Conservation (phyloP, 2,888 invertebrate genomes). For the Dione vanillae region DNA sequence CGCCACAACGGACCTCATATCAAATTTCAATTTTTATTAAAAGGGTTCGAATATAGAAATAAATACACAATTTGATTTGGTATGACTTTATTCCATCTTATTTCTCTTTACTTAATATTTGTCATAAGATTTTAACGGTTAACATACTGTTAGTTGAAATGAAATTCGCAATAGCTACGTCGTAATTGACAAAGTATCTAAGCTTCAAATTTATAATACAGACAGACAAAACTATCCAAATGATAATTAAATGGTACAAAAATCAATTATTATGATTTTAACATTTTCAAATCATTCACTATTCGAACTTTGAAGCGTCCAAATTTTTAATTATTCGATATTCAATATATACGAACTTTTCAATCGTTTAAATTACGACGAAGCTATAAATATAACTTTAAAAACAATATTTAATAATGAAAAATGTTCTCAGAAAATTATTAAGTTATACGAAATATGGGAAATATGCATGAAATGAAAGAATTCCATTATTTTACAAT, state of each 20-base stretch:
- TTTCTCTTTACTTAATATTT: constrained; percentile 74
- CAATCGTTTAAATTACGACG: constrained; percentile 31
- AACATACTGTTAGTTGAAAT: constrained; percentile 53
- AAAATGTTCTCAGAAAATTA: not conserved
- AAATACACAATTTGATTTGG: constrained; percentile 47
- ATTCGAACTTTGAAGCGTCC: not conserved
- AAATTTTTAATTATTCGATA: constrained; percentile 5
- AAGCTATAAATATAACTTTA: constrained; percentile 7
- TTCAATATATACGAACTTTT: constrained; percentile 20
- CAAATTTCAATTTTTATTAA: no score
- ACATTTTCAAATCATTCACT: not conserved
- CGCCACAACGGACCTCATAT: no score
- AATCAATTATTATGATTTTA: not conserved
- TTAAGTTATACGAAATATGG: not conserved
- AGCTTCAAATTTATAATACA: constrained; percentile 17
- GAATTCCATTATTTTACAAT: not conserved
- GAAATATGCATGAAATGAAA: not conserved
- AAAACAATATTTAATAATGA: not conserved
- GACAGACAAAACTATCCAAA: constrained; percentile 6
- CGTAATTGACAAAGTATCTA: constrained; percentile 24
- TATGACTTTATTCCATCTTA: constrained; percentile 78
- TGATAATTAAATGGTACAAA: constrained; percentile 17
- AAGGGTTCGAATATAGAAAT: constrained; percentile 3
- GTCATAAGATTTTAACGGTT: constrained; percentile 82
- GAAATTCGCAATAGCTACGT: constrained; percentile 23